These are phyloP conservation scores for Trinectes maculatus DNA, from an alignment of 2,113 vertebrate species.

Conservation along the genomic window DNA sequence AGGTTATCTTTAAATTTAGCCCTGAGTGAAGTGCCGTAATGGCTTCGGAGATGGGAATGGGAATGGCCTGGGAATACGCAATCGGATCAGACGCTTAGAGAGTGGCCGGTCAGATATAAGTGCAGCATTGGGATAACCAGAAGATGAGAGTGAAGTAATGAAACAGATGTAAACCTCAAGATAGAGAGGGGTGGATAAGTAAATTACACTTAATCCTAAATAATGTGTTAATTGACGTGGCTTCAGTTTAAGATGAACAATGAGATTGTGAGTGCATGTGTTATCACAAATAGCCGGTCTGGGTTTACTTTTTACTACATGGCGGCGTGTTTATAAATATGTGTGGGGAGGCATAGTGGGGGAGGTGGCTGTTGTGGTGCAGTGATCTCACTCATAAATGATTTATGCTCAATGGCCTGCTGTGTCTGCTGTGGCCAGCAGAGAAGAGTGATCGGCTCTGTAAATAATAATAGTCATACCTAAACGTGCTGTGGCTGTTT, in stretches of 20 bases:
- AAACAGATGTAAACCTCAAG: neutral
- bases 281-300: conserved; percentile 10
- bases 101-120: neutral
- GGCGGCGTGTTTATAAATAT: conserved; percentile 45
- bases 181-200: neutral
- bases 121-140: neutral
- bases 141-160: neutral
- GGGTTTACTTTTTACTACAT: conserved; percentile 36
- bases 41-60: conserved; percentile 49
- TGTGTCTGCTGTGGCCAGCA: conserved; percentile 33
- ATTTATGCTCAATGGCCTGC: conserved; percentile 67
- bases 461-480: conserved; percentile 64
- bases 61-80: conserved; percentile 51
- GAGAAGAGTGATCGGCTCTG: conserved; percentile 19
- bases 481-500: conserved; percentile 32
- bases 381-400: conserved; percentile 76
- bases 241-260: no score
- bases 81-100: conserved; percentile 43
- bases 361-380: conserved; percentile 58
- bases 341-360: conserved; percentile 5
- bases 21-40: conserved; percentile 59
- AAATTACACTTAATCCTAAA: no score
- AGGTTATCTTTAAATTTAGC: conserved; percentile 62
- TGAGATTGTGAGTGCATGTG: neutral
- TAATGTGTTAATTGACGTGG: neutral